phyloP scores from a whole-genome alignment of 2,113 vertebrate species.

The Cyanistes caeruleus region DNA sequence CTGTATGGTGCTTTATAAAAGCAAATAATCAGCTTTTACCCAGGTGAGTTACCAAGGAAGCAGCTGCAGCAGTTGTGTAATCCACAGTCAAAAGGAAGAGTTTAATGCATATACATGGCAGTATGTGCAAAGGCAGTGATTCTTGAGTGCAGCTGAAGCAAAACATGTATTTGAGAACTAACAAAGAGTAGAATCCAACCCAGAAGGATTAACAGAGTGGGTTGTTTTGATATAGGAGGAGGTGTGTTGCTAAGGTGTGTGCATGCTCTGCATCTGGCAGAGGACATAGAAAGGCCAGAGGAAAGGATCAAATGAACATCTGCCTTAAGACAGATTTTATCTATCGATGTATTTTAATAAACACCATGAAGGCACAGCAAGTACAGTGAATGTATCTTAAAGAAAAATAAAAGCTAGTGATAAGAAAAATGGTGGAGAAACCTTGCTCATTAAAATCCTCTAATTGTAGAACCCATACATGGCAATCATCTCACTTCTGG shows the following conservation, averaged over 20 bases:
- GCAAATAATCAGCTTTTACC: background rate
- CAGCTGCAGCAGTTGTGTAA: constrained; percentile 3
- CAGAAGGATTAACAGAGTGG: background rate
- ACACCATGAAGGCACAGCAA: background rate
- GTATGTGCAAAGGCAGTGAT: background rate
- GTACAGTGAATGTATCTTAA: background rate
- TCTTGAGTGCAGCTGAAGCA: background rate
- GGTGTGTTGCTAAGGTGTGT: background rate
- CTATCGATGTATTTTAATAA: background rate
- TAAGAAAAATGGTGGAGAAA: background rate
- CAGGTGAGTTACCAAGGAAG: background rate
- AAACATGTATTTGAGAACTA: background rate
- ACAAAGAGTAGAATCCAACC: background rate
- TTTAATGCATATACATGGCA: background rate
- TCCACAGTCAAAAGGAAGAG: background rate
- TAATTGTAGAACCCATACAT: background rate
- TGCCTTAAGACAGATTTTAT: background rate
- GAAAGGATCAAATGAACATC: background rate
- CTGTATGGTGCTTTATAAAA: background rate
- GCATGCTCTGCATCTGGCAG: background rate
- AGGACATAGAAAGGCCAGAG: background rate
- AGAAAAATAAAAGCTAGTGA: background rate
- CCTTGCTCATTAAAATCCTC: background rate
- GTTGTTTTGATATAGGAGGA: background rate
- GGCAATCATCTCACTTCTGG: background rate